These are phyloP conservation scores for Cremastinae sp. DNA, from an alignment of 2,888 invertebrate species.

Conservation along the genomic window DNA sequence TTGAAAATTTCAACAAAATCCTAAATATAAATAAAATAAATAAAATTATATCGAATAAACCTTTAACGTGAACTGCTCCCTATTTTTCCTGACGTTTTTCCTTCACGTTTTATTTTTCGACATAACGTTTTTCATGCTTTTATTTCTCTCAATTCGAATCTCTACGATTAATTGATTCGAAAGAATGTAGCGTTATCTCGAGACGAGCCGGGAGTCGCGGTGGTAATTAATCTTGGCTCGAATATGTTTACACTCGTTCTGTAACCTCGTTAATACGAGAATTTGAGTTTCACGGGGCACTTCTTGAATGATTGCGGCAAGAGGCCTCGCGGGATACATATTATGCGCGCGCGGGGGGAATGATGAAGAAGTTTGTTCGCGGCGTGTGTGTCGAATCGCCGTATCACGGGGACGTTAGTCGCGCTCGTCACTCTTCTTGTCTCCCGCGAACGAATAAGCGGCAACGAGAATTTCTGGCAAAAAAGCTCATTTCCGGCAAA, in stretches of 20 bases:
- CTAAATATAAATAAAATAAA: too few relatives aligned
- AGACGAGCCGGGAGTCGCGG: not conserved
- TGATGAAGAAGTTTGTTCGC: slow-evolving; percentile 52
- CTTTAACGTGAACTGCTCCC: too few relatives aligned
- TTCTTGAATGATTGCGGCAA: slow-evolving; percentile 36
- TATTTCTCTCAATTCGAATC: too few relatives aligned
- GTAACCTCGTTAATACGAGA: slow-evolving; percentile 25
- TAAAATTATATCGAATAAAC: too few relatives aligned
- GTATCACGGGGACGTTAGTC: slow-evolving; percentile 53
- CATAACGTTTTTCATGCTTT: too few relatives aligned
- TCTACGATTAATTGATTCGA: too few relatives aligned
- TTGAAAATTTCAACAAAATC: too few relatives aligned
- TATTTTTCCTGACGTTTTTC: too few relatives aligned
- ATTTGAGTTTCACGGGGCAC: slow-evolving; percentile 23
- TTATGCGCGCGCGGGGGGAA: not conserved
- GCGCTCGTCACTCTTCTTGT: slow-evolving; percentile 37
- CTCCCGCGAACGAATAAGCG: slow-evolving; percentile 15
- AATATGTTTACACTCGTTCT: slow-evolving; percentile 30
- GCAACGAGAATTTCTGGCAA: not conserved
- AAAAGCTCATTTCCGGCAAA: too few relatives aligned
- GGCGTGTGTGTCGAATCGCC: slow-evolving; percentile 54
- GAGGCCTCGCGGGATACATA: slow-evolving; percentile 1
- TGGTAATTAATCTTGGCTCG: not conserved
- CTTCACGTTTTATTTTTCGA: too few relatives aligned
- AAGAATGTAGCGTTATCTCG: too few relatives aligned